A percentile compares a stretch with the other conserved stretches of the same genome.
Evolutionary conservation across 2,797 vertebrate genomes (phyloP).

Genomic region (Anabacerthia variegaticeps): DNA sequence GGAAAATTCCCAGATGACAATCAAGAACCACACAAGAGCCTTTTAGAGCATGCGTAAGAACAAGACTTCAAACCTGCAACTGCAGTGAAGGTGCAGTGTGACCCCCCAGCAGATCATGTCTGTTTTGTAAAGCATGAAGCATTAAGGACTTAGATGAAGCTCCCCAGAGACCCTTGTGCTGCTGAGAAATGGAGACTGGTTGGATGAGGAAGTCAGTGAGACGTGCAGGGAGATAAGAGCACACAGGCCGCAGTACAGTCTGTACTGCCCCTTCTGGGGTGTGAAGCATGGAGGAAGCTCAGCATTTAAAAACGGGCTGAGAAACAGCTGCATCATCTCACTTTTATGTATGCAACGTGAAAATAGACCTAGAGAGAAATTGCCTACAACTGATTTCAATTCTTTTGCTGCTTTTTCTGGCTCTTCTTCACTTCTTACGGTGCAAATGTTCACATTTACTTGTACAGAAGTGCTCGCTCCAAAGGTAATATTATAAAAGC

Average conservation of each 20-base stretch:
- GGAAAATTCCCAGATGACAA: not conserved
- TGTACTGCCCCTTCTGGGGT: not conserved
- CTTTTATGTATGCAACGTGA: not conserved
- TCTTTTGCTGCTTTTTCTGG: not conserved
- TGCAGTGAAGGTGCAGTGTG: not conserved
- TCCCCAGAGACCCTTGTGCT: not conserved
- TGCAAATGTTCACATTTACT: not conserved
- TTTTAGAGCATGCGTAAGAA: not conserved
- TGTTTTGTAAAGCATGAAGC: not conserved
- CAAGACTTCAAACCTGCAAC: not conserved
- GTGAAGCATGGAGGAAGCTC: not conserved
- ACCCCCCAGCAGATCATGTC: not conserved
- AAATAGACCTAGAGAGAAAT: not conserved
- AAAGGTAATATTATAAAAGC: not conserved
- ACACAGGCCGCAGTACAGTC: accelerated
- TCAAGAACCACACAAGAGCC: not conserved
- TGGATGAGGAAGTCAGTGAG: not conserved
- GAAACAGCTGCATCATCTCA: not conserved
- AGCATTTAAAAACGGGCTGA: not conserved
- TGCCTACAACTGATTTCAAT: not conserved
- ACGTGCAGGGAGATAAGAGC: not conserved
- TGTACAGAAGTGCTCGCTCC: not conserved
- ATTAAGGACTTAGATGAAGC: not conserved
- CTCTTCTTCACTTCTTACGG: not conserved
- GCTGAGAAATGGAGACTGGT: not conserved